A percentile compares a stretch with the other conserved stretches of the same genome.
Evolutionary conservation across 2,797 vertebrate genomes (phyloP).

Genomic region (Alauda arvensis): DNA sequence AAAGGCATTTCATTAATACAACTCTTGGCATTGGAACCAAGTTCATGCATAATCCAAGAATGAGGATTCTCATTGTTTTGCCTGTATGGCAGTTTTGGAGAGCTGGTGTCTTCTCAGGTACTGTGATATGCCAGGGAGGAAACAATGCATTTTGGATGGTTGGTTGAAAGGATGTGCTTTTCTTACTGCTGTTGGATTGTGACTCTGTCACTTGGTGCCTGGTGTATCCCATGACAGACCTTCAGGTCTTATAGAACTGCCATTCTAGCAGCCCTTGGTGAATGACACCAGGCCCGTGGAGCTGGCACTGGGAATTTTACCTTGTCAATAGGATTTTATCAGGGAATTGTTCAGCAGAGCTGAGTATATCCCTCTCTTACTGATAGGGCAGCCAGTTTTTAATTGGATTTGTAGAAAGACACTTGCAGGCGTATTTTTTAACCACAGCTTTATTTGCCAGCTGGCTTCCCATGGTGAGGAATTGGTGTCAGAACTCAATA

Average conservation of each 20-base stretch:
- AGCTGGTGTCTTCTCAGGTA: not conserved
- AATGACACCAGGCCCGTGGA: not conserved
- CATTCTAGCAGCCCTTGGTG: not conserved
- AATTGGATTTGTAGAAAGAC: not conserved
- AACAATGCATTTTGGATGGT: not conserved
- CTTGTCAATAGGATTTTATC: not conserved
- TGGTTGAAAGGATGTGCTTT: not conserved
- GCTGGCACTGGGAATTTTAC: not conserved
- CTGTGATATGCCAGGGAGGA: not conserved
- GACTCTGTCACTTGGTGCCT: not conserved
- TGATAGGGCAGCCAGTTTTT: not conserved
- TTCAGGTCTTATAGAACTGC: not conserved
- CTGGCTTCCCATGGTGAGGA: not conserved
- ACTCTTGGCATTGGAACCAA: not conserved
- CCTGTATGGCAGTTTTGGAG: not conserved
- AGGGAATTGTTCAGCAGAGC: not conserved
- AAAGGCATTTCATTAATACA: not conserved
- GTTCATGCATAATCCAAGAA: not conserved
- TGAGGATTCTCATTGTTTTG: not conserved
- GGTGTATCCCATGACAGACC: rapidly evolving
- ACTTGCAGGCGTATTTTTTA: not conserved
- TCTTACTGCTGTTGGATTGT: not conserved
- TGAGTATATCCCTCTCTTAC: not conserved
- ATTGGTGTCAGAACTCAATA: not conserved
- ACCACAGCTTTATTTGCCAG: not conserved